Percentiles rank a stretch among this genome's conserved stretches.
These are phyloP conservation scores for Actenoides hombroni DNA, from an alignment of 2,113 vertebrate genomes.

Conservation along the genomic window DNA sequence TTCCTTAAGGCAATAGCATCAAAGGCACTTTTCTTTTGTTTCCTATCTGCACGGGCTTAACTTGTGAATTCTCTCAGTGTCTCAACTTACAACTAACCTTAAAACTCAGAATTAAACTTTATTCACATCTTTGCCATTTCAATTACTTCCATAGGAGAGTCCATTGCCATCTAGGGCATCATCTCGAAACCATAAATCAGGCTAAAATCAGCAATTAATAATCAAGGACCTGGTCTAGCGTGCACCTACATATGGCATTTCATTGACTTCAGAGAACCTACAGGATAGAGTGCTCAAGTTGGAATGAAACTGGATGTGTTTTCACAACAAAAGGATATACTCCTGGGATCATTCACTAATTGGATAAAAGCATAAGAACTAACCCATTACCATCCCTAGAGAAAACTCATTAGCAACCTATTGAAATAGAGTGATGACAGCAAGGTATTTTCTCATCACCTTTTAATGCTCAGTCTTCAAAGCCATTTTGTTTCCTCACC, in stretches of 20 bases:
- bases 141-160: neutral
- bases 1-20: neutral
- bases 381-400: slow-evolving; percentile 48
- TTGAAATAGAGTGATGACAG: slow-evolving; percentile 63
- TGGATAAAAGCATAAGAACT: slow-evolving; percentile 59
- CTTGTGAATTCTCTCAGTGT: neutral
- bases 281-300: neutral
- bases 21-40: neutral
- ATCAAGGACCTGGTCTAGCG: neutral
- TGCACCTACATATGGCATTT: neutral
- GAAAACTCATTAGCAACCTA: slow-evolving; percentile 61
- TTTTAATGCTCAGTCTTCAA: slow-evolving; percentile 55
- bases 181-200: neutral
- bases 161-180: neutral
- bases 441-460: slow-evolving; percentile 60
- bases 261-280: neutral
- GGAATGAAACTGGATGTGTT: neutral
- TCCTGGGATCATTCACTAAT: slow-evolving; percentile 56
- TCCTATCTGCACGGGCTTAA: neutral
- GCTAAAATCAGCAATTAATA: neutral
- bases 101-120: slow-evolving; percentile 3
- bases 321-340: slow-evolving; percentile 41
- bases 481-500: slow-evolving; percentile 36
- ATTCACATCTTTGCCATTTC: neutral
- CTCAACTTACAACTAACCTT: neutral